Evolutionary conservation across 2,113 vertebrate genomes (phyloP).

Genomic region (Terrapene triunguis): DNA sequence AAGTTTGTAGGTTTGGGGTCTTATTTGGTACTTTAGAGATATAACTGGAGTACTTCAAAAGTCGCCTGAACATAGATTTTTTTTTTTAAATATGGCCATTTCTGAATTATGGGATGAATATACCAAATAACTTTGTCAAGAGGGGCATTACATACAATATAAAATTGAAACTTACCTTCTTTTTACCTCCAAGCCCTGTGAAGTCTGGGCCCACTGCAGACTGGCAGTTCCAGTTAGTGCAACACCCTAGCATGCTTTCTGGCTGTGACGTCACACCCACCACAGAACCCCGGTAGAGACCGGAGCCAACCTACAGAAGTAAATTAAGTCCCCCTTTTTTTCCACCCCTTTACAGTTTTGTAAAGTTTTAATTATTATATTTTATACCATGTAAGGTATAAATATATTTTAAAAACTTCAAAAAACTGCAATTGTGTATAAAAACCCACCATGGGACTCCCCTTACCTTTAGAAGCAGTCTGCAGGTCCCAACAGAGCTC

Average conservation of each 20-base stretch:
- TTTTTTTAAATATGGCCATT: not conserved
- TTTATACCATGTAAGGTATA: not conserved
- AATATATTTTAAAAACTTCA: not conserved
- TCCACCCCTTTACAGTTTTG: not conserved
- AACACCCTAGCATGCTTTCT: not conserved
- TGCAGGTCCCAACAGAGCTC: not conserved
- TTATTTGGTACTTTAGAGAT: slow-evolving; percentile 19
- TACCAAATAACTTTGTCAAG: not conserved
- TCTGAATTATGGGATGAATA: not conserved
- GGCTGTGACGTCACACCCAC: not conserved
- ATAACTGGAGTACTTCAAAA: not conserved
- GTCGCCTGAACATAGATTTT: not conserved
- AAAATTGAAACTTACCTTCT: not conserved
- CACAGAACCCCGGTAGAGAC: not conserved
- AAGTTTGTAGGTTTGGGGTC: not conserved
- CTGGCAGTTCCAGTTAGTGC: not conserved
- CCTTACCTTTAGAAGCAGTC: not conserved
- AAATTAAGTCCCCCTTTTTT: not conserved
- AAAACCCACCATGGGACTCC: not conserved
- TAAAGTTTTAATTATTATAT: not conserved
- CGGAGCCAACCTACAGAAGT: not conserved
- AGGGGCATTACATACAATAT: rapidly evolving
- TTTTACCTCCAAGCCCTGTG: not conserved
- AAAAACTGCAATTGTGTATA: not conserved
- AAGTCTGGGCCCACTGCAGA: not conserved